These are phyloP conservation scores for Diachasma alloeum DNA, from an alignment of 1,140 invertebrate species.

Conservation along the genomic window DNA sequence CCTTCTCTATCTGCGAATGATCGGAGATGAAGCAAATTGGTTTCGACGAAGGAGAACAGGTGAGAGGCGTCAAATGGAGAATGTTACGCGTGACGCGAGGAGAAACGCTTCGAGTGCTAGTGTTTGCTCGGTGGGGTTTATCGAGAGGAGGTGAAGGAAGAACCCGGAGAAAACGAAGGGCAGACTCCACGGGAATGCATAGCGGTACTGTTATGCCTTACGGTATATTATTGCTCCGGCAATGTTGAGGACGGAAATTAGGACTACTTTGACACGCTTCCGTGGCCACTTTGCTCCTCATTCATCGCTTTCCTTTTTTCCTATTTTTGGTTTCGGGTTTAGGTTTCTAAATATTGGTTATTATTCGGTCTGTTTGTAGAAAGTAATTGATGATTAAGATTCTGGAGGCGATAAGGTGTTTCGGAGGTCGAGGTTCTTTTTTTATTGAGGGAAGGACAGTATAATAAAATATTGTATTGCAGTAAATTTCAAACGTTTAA, in stretches of 20 bases:
- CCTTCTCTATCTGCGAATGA: not conserved
- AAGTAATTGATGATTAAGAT: no score
- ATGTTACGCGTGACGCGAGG: constrained; percentile 27
- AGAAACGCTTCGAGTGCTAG: constrained; percentile 13
- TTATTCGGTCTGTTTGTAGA: no score
- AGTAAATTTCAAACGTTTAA: no score
- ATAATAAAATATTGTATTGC: no score
- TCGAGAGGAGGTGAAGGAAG: constrained; percentile 19
- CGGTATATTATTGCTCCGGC: constrained; percentile 46
- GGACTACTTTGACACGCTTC: constrained; percentile 54
- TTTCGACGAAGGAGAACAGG: constrained; percentile 30
- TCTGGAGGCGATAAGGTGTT: no score
- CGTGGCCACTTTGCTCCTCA: constrained; percentile 21
- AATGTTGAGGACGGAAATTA: constrained; percentile 58
- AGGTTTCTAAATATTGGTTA: no score
- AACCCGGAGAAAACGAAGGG: constrained; percentile 51
- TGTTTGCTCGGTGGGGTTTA: constrained; percentile 12
- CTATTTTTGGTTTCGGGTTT: no score
- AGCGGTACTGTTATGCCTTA: constrained; percentile 61
- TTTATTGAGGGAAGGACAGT: no score
- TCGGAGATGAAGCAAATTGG: not conserved
- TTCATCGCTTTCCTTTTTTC: constrained; percentile 27
- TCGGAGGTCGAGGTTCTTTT: no score
- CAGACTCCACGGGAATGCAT: constrained; percentile 52
- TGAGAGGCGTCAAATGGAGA: constrained; percentile 49